phyloP scores from a whole-genome alignment of 2,888 invertebrate species.

The Idaea biselata region DNA sequence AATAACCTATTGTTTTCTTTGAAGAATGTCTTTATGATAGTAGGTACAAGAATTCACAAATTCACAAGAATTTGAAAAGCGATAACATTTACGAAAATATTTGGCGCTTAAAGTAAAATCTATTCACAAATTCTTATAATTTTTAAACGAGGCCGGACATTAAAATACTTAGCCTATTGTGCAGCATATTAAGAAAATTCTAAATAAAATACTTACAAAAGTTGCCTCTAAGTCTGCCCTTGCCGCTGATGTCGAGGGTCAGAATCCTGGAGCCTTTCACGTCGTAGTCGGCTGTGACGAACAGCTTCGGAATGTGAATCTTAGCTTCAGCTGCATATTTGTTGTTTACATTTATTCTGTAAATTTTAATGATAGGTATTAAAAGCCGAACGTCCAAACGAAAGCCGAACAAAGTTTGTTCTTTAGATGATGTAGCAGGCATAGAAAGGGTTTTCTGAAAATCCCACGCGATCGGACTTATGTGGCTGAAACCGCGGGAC shows the following conservation, averaged over 20 bases:
- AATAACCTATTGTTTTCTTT: background rate
- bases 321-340: constrained; percentile 83
- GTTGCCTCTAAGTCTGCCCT: constrained; percentile 84
- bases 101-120: background rate
- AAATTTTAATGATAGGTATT: constrained; percentile 18
- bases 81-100: background rate
- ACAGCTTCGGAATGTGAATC: constrained; percentile 82
- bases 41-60: background rate
- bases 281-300: constrained; percentile 83
- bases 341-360: constrained; percentile 81
- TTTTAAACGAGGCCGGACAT: background rate
- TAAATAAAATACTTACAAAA: constrained; percentile 79
- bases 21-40: background rate
- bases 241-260: constrained; percentile 86
- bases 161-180: background rate
- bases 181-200: background rate
- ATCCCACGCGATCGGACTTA: no score
- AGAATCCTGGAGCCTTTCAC: constrained; percentile 85
- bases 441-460: no score
- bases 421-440: no score
- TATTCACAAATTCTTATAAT: background rate
- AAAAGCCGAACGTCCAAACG: no score
- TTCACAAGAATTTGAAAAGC: background rate
- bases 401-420: no score
- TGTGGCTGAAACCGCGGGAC: no score